A percentile compares a stretch with the other conserved stretches of the same genome.
phyloP scores from a whole-genome alignment of 2,113 vertebrate genomes.

The Halichoeres trimaculatus region DNA sequence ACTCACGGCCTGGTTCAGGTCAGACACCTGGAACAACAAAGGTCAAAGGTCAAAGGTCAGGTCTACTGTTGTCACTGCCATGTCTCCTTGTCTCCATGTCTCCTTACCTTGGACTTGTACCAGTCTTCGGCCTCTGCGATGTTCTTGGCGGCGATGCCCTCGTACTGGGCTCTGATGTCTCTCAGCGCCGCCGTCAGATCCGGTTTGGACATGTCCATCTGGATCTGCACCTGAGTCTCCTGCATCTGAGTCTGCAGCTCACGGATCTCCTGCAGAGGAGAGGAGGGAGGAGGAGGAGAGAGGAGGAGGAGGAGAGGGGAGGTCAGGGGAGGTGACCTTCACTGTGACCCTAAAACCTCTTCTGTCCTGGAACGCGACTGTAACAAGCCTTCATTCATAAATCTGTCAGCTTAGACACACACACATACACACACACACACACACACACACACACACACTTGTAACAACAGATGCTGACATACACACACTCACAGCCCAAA shows the following conservation, averaged over 20 bases:
- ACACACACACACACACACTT: conserved; percentile 9
- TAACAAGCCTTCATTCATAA: too few relatives aligned
- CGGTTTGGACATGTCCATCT: conserved; percentile 95
- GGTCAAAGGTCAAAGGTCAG: conserved; percentile 19
- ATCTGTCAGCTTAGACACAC: too few relatives aligned
- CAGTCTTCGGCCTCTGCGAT: conserved; percentile 94
- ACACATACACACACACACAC: conserved; percentile 26
- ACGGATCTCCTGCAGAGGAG: conserved; percentile 88
- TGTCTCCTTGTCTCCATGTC: too few relatives aligned
- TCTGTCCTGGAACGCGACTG: too few relatives aligned
- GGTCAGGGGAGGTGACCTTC: too few relatives aligned
- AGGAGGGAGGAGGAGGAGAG: background rate
- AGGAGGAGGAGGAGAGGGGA: background rate
- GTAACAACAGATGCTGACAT: background rate
- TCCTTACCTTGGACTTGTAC: conserved; percentile 95
- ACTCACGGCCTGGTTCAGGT: conserved; percentile 93
- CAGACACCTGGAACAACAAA: conserved; percentile 84
- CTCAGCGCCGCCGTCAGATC: conserved; percentile 93
- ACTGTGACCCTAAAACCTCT: too few relatives aligned
- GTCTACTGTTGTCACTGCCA: too few relatives aligned
- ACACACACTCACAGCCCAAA: background rate
- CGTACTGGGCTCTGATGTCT: conserved; percentile 94
- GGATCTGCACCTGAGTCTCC: conserved; percentile 94
- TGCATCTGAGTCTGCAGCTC: conserved; percentile 95
- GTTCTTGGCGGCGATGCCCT: conserved; percentile 96